Percentiles rank a stretch among this genome's conserved stretches.
phyloP scores from a whole-genome alignment of 2,888 invertebrate species.

The Rhodophaea formosa region DNA sequence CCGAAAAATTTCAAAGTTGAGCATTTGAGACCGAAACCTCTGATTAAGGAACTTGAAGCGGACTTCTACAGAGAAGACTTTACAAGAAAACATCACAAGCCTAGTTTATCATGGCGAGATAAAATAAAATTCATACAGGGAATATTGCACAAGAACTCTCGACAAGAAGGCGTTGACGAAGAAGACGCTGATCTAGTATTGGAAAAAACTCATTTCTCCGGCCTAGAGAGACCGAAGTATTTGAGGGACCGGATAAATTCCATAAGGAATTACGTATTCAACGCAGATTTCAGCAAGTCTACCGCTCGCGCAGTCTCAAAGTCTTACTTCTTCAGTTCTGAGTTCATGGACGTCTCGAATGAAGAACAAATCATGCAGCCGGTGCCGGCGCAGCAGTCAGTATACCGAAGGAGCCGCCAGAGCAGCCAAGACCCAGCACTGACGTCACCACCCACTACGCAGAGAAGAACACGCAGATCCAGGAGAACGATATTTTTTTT shows the following conservation, averaged over 20 bases:
- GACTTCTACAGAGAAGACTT: slow-evolving; percentile 38
- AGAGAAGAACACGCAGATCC: slow-evolving; percentile 33
- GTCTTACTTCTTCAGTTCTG: slow-evolving; percentile 11
- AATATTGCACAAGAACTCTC: slow-evolving; percentile 23
- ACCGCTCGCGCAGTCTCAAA: slow-evolving; percentile 22
- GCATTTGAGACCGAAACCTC: slow-evolving; percentile 34
- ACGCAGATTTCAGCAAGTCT: slow-evolving; percentile 28
- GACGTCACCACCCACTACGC: slow-evolving; percentile 19
- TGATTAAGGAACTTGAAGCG: slow-evolving; percentile 34
- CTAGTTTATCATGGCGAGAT: slow-evolving; percentile 36
- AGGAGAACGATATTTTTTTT: slow-evolving; percentile 63
- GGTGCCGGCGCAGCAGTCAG: background rate
- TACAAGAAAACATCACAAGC: slow-evolving; percentile 28
- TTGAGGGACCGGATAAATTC: slow-evolving; percentile 45
- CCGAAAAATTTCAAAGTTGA: slow-evolving; percentile 12
- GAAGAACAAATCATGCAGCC: slow-evolving; percentile 1
- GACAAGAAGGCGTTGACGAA: slow-evolving; percentile 18
- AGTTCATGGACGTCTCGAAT: slow-evolving; percentile 2
- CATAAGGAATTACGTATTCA: slow-evolving; percentile 41
- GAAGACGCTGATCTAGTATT: slow-evolving; percentile 4
- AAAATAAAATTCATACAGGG: slow-evolving; percentile 34
- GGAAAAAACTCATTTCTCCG: slow-evolving; percentile 22
- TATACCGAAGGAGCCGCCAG: background rate
- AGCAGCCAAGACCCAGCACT: background rate
- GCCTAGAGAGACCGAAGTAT: slow-evolving; percentile 36